phyloP scores from a whole-genome alignment of 37 sponge, comb jelly and placozoan species.

The Beroe forskalii region DNA sequence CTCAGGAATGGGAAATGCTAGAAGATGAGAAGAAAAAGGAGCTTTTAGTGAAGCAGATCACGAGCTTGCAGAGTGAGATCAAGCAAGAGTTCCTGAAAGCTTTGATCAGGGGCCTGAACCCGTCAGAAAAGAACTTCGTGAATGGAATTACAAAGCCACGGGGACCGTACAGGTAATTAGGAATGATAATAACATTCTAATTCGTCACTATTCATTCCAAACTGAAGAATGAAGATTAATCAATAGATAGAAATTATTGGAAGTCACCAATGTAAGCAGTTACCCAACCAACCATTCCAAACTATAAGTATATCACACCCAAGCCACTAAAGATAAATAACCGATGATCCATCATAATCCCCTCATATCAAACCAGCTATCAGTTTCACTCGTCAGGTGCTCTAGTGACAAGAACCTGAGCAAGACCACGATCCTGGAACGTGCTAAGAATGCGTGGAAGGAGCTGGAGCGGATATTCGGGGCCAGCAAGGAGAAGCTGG shows the following conservation, averaged over 20 bases:
- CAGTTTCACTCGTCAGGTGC: background rate
- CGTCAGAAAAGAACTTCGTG: slow-evolving; percentile 51
- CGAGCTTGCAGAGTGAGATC: background rate
- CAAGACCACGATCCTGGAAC: slow-evolving; percentile 46
- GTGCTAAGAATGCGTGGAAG: slow-evolving; percentile 62
- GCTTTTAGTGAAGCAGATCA: background rate
- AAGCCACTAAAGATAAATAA: background rate
- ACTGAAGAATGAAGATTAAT: too few relatives aligned
- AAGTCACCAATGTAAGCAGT: too few relatives aligned
- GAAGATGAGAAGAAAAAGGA: slow-evolving; percentile 5
- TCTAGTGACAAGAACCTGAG: slow-evolving; percentile 53
- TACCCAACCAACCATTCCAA: too few relatives aligned
- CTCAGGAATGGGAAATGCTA: slow-evolving; percentile 6
- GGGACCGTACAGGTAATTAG: slow-evolving; percentile 42
- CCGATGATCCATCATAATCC: background rate
- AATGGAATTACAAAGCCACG: slow-evolving; percentile 23
- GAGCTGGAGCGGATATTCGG: slow-evolving; percentile 62
- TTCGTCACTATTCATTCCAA: too few relatives aligned
- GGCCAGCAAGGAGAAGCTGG: slow-evolving; percentile 4
- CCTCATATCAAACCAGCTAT: background rate
- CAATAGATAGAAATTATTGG: too few relatives aligned
- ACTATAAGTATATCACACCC: too few relatives aligned
- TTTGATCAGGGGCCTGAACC: background rate
- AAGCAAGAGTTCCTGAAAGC: background rate
- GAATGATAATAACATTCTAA: too few relatives aligned